Evolutionary conservation across 2,888 invertebrate genomes (phyloP), one percentile per base, ranked within the genome.

Genomic region (Agrypnus murinus): DNA sequence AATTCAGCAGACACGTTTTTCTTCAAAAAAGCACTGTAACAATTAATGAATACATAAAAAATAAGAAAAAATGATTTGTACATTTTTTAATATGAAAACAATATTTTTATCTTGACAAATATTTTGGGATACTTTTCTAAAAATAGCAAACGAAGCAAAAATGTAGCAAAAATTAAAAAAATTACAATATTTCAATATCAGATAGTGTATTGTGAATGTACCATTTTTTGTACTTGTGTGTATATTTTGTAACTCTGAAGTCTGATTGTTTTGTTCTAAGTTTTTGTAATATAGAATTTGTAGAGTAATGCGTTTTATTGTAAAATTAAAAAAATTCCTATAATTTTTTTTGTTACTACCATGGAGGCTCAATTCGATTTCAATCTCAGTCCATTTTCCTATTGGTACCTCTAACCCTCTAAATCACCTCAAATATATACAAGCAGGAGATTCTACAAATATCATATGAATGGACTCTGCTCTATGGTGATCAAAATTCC

Each of bases 71-170:
- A 59, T 62, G 63, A 69, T 75, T 72, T 77, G 72, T 68, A 65
- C 2, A 25, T 2, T 25, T 25, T 25, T 25, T 65, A 53, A 45
- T 50, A 65, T 60, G 58, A 80, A 81, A 81, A 81, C 81, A 82
- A 82, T 83, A 83, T 83, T 84, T 84, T 84, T 81, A 77, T 77
- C 57, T 58, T 78, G n/a, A 73, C 78, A 77, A 76, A 81, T 82
- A 83, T 83, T 83, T 83, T 82, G 81, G 82, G 83, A 79, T 84
- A 84, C 83, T 84, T 84, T 84, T 84, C 82, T 83, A 84, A 81
- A 77, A 72, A 75, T 67, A 64, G 58, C 46, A 65, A 72, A 58
- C 66, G 71, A 68, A 48, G 67, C 65, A 66, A 57, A 67, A 62
- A 25, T 25, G 25, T 25, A 25, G 25, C 2, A 25, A 25, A 5